Evolutionary conservation across 2,113 vertebrate species (phyloP), one percentile per base, ranked within the genome.

Genomic region (Leptobrachium ailaonicum): DNA sequence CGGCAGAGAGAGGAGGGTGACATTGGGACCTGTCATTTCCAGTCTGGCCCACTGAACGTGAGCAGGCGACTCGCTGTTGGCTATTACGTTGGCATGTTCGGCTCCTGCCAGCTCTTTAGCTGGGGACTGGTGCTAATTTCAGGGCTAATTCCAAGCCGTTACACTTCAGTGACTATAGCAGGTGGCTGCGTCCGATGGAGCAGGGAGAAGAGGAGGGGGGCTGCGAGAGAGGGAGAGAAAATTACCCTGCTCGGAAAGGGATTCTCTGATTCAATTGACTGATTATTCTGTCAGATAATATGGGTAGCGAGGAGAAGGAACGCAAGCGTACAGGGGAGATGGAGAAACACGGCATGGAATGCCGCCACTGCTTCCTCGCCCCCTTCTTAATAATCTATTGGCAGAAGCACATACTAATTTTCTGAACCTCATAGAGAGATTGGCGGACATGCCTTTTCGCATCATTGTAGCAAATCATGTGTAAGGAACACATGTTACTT

Each of bases 91-190:
- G 79, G 79, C 71, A 80, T 80, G 78, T 80, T 81, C 79, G 63
- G 53, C 53, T 62, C 10, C 71, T 94, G 95, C 94, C 94, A 96
- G 92, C 90, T 94, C 93, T 95, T 97, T 97, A 97, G 93, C 93
- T 92, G 91, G 93, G 91, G 94, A 95, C 94, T 90, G 91, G 91
- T 94, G 93, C 95, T 97, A 97, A 98, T 98, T 97, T 97, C 95
- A 92, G 92, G 95, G 93, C 94, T 96, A 96, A 97, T 96, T 95
- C 92, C 89, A 94, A 96, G 92, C 92, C 11, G 94, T 97, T 98
- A 95, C 94, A 91, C 94, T 90, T 93, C 92, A 90, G 53, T 91
- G 94, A 89, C 90, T 93, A 89, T 91, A 93, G 91, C 93, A 94
- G 92, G 92, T 93, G 93, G 92, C 87, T 94, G 89, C 91, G 92